Evolutionary conservation across 92 coral and sea anemone genomes (phyloP).

Genomic region (Heteractis magnifica): DNA sequence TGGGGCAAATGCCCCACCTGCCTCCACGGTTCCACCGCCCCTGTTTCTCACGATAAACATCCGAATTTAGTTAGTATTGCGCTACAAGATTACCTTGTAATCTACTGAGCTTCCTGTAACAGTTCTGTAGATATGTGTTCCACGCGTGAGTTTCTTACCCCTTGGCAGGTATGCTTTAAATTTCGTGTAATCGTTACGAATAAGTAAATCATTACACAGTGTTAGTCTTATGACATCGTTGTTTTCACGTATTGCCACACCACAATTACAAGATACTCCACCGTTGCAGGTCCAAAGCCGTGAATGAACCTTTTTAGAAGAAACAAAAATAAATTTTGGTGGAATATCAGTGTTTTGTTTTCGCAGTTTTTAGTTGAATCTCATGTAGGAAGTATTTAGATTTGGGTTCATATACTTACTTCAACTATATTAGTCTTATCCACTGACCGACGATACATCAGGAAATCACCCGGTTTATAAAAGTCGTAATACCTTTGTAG

Average conservation of each 20-base stretch:
- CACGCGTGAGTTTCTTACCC: constrained; percentile 9
- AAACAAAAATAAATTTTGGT: not conserved
- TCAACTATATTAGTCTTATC: not conserved
- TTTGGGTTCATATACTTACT: not conserved
- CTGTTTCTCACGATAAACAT: too few relatives aligned
- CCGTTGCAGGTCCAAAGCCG: not conserved
- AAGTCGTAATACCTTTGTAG: not conserved
- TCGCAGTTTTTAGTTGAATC: too few relatives aligned
- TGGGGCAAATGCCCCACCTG: too few relatives aligned
- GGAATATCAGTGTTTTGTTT: too few relatives aligned
- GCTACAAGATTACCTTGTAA: not conserved
- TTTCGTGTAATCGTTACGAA: not conserved
- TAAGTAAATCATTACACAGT: constrained; percentile 18
- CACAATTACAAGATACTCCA: constrained; percentile 45
- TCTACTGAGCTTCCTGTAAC: not conserved
- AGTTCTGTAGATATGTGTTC: constrained; percentile 18
- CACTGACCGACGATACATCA: not conserved
- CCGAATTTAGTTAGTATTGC: not conserved
- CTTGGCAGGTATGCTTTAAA: constrained; percentile 20
- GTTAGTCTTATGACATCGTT: constrained; percentile 30
- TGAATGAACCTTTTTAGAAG: not conserved
- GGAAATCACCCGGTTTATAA: not conserved
- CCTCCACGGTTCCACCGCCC: too few relatives aligned
- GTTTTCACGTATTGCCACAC: constrained; percentile 51
- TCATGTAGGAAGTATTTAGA: not conserved